phyloP scores from a whole-genome alignment of 2,113 vertebrate species.

The Candoia aspera region DNA sequence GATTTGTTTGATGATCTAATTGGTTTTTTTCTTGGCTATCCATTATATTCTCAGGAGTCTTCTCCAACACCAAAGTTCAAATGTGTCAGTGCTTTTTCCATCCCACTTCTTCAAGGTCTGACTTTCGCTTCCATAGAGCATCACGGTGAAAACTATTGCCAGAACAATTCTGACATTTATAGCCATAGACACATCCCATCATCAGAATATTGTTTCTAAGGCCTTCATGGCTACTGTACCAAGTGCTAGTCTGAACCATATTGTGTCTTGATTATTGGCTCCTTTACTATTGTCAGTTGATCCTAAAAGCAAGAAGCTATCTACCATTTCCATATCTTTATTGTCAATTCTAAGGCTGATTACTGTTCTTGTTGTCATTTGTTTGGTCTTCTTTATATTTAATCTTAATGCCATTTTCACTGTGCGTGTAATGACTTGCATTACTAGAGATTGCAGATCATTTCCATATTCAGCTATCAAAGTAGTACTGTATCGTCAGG shows the following conservation, averaged over 20 bases:
- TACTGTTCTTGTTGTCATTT: background rate
- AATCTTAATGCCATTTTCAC: background rate
- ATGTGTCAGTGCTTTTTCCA: background rate
- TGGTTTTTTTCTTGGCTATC: background rate
- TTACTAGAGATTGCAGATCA: background rate
- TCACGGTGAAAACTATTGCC: background rate
- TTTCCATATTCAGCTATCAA: background rate
- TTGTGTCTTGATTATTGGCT: background rate
- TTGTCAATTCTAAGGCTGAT: background rate
- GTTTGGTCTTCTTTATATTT: background rate
- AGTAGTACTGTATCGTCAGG: background rate
- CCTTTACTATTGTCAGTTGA: background rate
- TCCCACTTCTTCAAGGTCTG: background rate
- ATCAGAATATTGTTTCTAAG: background rate
- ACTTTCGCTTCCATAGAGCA: background rate
- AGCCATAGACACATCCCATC: background rate
- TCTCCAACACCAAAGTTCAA: background rate
- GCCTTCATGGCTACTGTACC: background rate
- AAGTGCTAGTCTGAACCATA: background rate
- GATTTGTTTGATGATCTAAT: background rate
- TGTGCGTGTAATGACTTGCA: background rate
- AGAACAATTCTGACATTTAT: background rate
- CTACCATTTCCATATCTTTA: background rate
- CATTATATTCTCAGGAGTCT: background rate
- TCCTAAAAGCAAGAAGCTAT: background rate